These are phyloP conservation scores for Philereme transversata DNA, from an alignment of 2,888 invertebrate genomes.

Conservation along the genomic window DNA sequence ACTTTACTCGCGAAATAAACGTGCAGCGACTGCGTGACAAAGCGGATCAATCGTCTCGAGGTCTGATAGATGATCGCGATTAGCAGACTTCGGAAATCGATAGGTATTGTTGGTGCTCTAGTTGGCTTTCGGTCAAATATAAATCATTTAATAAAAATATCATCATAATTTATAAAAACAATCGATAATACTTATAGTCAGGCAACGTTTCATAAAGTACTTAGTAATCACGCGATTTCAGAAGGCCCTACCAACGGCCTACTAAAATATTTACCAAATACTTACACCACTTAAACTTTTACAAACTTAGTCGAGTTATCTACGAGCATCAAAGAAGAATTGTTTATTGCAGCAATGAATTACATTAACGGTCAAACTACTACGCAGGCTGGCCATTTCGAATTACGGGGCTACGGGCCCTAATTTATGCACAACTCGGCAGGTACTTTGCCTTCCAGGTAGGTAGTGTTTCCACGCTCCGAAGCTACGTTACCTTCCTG, in stretches of 20 bases:
- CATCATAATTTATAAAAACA: conserved; percentile 18
- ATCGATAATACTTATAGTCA: conserved; percentile 29
- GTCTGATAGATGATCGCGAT: conserved; percentile 37
- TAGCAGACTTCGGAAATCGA: conserved; percentile 35
- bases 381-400: conserved; percentile 36
- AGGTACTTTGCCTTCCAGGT: conserved; percentile 24
- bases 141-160: conserved; percentile 22
- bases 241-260: conserved; percentile 7
- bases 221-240: conserved; percentile 33
- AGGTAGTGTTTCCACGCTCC: conserved; percentile 26
- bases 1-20: conserved; percentile 33
- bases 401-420: conserved; percentile 35
- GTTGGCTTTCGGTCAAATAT: conserved; percentile 17
- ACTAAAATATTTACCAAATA: conserved; percentile 25
- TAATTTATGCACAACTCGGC: conserved; percentile 39
- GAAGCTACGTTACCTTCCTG: conserved; percentile 29
- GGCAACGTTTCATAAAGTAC: conserved; percentile 28
- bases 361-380: conserved; percentile 40
- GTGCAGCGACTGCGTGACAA: conserved; percentile 32
- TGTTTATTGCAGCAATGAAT: conserved; percentile 38
- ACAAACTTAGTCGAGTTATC: conserved; percentile 24
- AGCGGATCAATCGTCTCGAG: conserved; percentile 31
- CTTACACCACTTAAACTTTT: no score
- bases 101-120: conserved; percentile 27
- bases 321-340: conserved; percentile 29